Base-by-base conservation (phyloP, 2,888 invertebrate genomes). In the Seira ritae region DNA sequence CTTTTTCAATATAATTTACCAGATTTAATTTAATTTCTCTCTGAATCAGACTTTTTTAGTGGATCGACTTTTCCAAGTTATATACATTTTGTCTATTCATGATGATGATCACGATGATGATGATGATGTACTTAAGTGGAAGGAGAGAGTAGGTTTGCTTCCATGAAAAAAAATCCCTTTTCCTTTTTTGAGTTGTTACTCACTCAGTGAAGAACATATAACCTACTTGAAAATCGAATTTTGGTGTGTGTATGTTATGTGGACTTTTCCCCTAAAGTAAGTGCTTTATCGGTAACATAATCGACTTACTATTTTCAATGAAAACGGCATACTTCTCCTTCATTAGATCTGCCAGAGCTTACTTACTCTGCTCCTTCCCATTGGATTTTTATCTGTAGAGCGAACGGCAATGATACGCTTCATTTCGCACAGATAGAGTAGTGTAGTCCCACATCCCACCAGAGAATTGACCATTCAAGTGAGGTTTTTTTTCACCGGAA, bases 21-120 rank as follows among this genome's bases (percentile, higher is more conserved):
- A 62, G 62, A 62, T 62, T 62, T 62, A 62, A 62, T 62, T 62
- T 62, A 62, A 62, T 62, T 62, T 20, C 50, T 50, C 31, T 31
- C 8, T 31, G 31, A 31, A 31, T 31, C 31, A 31, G 31, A 31
- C 31, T 31, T 31, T n/a, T 31, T 31, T 31, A 31, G 31, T 31
- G 31, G 3, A 8, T 55, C 15, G 55, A 55, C 55, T 8, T 55
- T n/a, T 2, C 42, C 42, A 8, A 42, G 6, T 42, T 55, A 55
- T 31, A 31, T 31, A 31, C 3, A 4, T 4, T 31, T 31, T 31
- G 2, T 31, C 31, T 8, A 31, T 31, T 31, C 31, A 31, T 31
- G 31, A 31, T 31, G 31, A n/a, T n/a, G n/a, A n/a, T n/a, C n/a
- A n/a, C n/a, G n/a, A 31, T 31, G 31, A 31, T 31, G 31, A 31